Evolutionary conservation across 2,888 invertebrate species (phyloP).

Genomic region (Kryphioiulus occultus): DNA sequence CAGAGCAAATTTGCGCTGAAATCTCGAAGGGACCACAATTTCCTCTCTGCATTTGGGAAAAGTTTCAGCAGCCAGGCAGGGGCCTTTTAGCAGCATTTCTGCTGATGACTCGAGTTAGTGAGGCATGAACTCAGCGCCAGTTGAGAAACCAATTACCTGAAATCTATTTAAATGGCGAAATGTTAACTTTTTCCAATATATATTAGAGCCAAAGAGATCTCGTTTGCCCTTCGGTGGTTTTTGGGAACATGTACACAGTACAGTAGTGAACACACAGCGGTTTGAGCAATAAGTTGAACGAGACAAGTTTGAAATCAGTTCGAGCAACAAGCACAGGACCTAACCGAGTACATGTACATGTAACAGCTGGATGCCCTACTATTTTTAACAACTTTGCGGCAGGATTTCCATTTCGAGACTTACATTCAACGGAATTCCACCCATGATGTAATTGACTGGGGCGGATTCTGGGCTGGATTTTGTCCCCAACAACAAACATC

Average conservation of each 20-base stretch:
- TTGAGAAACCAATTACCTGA: conserved; percentile 45
- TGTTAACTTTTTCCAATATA: conserved; percentile 33
- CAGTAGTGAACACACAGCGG: neutral
- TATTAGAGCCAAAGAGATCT: neutral
- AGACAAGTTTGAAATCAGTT: neutral
- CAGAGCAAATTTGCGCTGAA: conserved; percentile 18
- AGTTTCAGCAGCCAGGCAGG: neutral
- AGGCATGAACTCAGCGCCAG: conserved; percentile 37
- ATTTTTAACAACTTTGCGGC: conserved; percentile 12
- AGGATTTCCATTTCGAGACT: neutral
- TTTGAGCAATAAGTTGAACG: neutral
- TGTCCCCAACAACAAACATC: neutral
- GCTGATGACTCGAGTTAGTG: conserved; percentile 27
- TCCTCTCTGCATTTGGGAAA: neutral
- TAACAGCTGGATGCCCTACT: neutral
- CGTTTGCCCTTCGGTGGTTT: conserved; percentile 11
- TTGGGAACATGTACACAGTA: neutral
- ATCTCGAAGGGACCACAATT: neutral
- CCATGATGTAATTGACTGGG: conserved; percentile 21
- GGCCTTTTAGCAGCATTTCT: neutral
- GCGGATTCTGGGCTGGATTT: neutral
- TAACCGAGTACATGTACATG: too few relatives aligned
- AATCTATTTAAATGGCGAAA: conserved; percentile 40
- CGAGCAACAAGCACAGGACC: neutral
- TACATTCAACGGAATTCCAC: neutral